Conservation (phyloP, 2,113 vertebrate species). For the Cololabis saira region DNA sequence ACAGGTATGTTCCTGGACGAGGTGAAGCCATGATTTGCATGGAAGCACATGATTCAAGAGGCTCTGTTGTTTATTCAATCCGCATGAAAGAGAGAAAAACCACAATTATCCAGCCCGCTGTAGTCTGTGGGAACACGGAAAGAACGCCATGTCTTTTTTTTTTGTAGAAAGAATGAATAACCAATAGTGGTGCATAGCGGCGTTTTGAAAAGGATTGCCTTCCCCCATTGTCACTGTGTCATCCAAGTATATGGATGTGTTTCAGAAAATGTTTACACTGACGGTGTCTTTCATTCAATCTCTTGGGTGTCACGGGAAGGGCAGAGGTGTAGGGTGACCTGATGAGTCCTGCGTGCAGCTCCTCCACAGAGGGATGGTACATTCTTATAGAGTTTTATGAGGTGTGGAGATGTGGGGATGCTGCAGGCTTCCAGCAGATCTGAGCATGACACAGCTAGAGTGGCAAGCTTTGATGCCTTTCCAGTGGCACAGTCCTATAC, state of each 20-base stretch:
- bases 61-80: not conserved
- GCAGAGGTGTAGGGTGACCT: slow-evolving; percentile 41
- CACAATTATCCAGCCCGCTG: slow-evolving; percentile 11
- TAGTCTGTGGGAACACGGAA: not conserved
- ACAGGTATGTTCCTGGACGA: slow-evolving; percentile 12
- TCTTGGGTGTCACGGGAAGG: slow-evolving; percentile 46
- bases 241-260: not conserved
- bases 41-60: not conserved
- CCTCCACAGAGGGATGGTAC: slow-evolving; percentile 51
- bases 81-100: slow-evolving; percentile 17
- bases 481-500: slow-evolving; percentile 31
- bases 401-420: slow-evolving; percentile 12
- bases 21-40: slow-evolving; percentile 32
- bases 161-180: slow-evolving; percentile 6
- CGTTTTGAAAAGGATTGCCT: not conserved
- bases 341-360: slow-evolving; percentile 29
- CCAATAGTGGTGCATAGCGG: slow-evolving; percentile 1
- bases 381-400: slow-evolving; percentile 31
- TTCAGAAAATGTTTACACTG: slow-evolving; percentile 25
- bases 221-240: not conserved
- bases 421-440: slow-evolving; percentile 50
- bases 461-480: slow-evolving; percentile 54
- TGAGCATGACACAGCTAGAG: slow-evolving; percentile 48
- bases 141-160: slow-evolving; percentile 16
- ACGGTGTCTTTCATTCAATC: slow-evolving; percentile 21